Percentiles rank a stretch among this genome's conserved stretches.
Conservation (phyloP, 2,888 invertebrate genomes). For the Dicyrtoma fusca region DNA sequence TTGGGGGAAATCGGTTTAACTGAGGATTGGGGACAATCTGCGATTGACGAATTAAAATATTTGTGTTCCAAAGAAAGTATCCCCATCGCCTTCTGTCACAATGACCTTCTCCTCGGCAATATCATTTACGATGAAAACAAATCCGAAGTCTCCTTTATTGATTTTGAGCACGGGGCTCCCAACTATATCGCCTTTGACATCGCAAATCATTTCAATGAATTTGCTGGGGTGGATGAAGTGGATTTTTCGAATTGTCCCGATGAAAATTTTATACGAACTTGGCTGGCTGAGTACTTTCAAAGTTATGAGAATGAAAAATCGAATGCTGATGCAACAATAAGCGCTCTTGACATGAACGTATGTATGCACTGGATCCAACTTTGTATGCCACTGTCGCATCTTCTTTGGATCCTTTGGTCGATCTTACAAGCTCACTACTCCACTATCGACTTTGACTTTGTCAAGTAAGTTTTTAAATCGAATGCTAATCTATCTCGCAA, state of each 20-base stretch:
- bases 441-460: conserved; percentile 86
- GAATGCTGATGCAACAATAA: no score
- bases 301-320: no score
- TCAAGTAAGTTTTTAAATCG: conserved; percentile 77
- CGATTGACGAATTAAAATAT: conserved; percentile 68
- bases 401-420: conserved; percentile 92
- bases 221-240: conserved; percentile 73
- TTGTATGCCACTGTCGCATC: conserved; percentile 66
- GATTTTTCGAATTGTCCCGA: conserved; percentile 76
- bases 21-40: neutral
- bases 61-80: conserved; percentile 66
- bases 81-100: conserved; percentile 92
- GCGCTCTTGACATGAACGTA: conserved; percentile 7
- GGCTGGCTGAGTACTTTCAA: conserved; percentile 78
- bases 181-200: conserved; percentile 97
- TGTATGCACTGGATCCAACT: conserved; percentile 53
- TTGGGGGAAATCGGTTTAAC: conserved; percentile 27
- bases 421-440: conserved; percentile 88
- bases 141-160: conserved; percentile 83
- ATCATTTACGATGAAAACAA: conserved; percentile 78
- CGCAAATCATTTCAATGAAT: conserved; percentile 97
- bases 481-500: no score
- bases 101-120: conserved; percentile 94
- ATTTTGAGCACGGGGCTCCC: conserved; percentile 92
- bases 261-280: conserved; percentile 74